Conservation (phyloP, 1,140 invertebrate species). For the Pogonognathellus flavescens region DNA sequence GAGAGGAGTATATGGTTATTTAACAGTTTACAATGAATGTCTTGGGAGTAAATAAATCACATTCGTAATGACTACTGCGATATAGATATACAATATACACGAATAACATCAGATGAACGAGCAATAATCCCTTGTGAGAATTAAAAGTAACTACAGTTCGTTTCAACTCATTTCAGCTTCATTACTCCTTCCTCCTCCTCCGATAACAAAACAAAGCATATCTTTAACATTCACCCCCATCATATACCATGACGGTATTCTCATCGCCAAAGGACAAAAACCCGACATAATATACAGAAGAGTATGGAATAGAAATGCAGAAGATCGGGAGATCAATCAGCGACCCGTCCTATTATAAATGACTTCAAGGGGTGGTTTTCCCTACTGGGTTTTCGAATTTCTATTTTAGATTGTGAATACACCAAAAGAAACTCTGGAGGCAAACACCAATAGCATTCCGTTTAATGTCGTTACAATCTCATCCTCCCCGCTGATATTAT, state of each 20-base stretch:
- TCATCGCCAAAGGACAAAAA: conserved; percentile 45
- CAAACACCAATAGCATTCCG: conserved; percentile 8
- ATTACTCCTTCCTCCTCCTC: conserved; percentile 24
- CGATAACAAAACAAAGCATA: conserved; percentile 38
- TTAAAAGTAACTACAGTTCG: conserved; percentile 41
- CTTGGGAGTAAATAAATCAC: conserved; percentile 44
- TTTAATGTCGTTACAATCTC: not conserved
- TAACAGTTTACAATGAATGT: not conserved
- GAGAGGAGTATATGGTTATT: too few species aligned
- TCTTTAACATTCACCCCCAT: conserved; percentile 26
- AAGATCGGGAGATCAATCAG: conserved; percentile 41
- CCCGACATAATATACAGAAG: not conserved
- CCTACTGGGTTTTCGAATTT: conserved; percentile 26
- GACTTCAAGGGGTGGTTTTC: conserved; percentile 38
- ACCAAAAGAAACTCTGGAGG: not conserved
- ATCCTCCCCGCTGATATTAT: not conserved
- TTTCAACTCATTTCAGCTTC: conserved; percentile 42
- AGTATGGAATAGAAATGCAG: conserved; percentile 22
- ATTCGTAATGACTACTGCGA: not conserved
- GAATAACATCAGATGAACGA: not conserved
- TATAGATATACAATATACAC: too few species aligned
- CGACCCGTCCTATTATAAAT: conserved; percentile 45
- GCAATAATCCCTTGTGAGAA: conserved; percentile 36
- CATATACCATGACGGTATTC: not conserved
- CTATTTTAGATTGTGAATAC: conserved; percentile 3